These are phyloP conservation scores for Brachionus asplanchnoidis DNA, from an alignment of 1,140 invertebrate genomes.

Conservation along the genomic window DNA sequence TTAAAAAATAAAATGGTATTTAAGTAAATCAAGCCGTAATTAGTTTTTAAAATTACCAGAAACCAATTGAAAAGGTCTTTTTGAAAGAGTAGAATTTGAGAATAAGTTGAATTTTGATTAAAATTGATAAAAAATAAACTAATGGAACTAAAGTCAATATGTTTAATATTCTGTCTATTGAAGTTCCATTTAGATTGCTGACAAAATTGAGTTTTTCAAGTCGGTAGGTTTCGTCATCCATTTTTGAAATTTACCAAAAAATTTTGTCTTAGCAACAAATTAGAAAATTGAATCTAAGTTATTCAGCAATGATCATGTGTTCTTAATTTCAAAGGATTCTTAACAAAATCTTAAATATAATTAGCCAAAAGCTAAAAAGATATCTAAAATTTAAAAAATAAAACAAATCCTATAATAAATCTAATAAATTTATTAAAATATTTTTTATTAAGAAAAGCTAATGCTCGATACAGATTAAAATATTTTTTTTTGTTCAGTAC, in stretches of 20 bases:
- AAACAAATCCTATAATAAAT: too few species aligned
- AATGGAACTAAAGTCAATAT: constrained; percentile 2
- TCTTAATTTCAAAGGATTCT: neutral
- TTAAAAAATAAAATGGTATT: neutral
- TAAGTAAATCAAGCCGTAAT: neutral
- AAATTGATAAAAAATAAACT: neutral
- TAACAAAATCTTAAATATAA: neutral
- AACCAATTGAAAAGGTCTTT: neutral
- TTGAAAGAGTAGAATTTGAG: neutral
- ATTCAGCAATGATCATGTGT: neutral
- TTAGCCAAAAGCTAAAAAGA: too few species aligned
- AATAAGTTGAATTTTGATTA: neutral
- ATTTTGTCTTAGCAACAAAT: neutral
- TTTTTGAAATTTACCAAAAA: neutral
- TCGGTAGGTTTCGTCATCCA: constrained; percentile 25
- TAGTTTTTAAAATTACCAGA: neutral
- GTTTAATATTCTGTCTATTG: neutral
- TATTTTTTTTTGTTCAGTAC: too few species aligned
- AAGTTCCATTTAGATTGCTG: constrained; percentile 39
- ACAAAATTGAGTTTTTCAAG: constrained; percentile 11
- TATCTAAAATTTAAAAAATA: neutral
- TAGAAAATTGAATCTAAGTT: neutral
- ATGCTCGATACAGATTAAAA: too few species aligned
- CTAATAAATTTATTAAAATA: too few species aligned
- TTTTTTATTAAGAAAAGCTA: too few species aligned